These are phyloP conservation scores for Rhipidura dahli DNA, from an alignment of 2,113 vertebrate species.

Conservation along the genomic window DNA sequence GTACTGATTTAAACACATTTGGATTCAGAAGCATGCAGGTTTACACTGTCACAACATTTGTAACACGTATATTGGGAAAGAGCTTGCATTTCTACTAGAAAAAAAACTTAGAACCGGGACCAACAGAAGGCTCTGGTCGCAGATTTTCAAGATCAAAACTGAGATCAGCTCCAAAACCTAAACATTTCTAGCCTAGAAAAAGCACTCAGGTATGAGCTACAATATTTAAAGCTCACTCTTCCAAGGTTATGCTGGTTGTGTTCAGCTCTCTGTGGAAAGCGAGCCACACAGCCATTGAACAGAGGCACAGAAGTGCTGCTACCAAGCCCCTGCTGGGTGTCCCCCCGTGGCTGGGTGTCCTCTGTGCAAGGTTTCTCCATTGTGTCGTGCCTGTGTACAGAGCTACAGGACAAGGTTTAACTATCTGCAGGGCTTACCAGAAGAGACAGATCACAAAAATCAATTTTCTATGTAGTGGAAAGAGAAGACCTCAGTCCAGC, in stretches of 20 bases:
- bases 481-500: neutral
- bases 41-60: neutral
- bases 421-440: neutral
- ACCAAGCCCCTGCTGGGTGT: neutral
- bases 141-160: neutral
- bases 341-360: neutral
- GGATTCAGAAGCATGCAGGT: neutral
- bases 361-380: neutral
- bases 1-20: neutral
- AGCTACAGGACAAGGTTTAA: neutral
- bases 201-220: neutral
- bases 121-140: neutral
- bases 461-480: neutral
- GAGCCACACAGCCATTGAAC: neutral
- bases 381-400: accelerated
- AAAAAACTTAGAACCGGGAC: neutral
- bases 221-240: neutral
- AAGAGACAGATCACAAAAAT: neutral
- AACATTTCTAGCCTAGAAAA: neutral
- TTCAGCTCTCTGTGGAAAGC: neutral
- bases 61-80: neutral
- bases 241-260: neutral
- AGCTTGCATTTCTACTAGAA: neutral
- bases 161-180: neutral
- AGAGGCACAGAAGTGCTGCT: neutral